phyloP scores from a whole-genome alignment of 1,140 invertebrate genomes.

The Heliconius himera region DNA sequence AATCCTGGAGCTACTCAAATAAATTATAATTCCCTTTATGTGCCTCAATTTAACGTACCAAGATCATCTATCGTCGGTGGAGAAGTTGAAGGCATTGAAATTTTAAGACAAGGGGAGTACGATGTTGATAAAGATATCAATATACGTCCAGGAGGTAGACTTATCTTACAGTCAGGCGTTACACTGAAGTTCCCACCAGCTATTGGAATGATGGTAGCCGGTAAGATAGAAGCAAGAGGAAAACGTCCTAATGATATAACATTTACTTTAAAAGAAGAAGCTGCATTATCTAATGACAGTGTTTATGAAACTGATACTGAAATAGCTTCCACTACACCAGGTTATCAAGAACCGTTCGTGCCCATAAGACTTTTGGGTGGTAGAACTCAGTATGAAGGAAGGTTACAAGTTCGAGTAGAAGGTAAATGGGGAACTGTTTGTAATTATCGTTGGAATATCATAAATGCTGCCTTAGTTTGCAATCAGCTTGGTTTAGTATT shows the following conservation, averaged over 20 bases:
- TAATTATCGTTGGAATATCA: constrained; percentile 97
- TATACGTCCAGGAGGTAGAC: constrained; percentile 92
- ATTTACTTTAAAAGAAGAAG: constrained; percentile 89
- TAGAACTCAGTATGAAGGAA: constrained; percentile 87
- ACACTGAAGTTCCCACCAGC: constrained; percentile 93
- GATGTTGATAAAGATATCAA: constrained; percentile 95
- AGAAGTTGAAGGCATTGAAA: constrained; percentile 93
- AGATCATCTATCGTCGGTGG: constrained; percentile 90
- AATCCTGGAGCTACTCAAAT: constrained; percentile 91
- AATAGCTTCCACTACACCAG: constrained; percentile 81
- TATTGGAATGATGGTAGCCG: constrained; percentile 98
- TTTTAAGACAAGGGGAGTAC: constrained; percentile 90
- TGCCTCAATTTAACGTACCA: constrained; percentile 88
- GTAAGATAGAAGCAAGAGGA: constrained; percentile 92
- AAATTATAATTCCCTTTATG: constrained; percentile 86
- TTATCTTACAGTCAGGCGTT: constrained; percentile 93
- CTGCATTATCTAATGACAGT: constrained; percentile 84
- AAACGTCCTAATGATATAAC: constrained; percentile 88
- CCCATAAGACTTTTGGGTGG: constrained; percentile 90
- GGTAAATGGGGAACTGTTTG: constrained; percentile 98
- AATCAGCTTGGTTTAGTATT: constrained; percentile 96
- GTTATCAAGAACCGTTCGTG: constrained; percentile 81
- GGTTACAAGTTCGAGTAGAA: constrained; percentile 90
- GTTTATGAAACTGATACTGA: constrained; percentile 83
- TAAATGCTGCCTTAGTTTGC: constrained; percentile 95